Base-by-base conservation (phyloP, 2,113 vertebrate genomes). In the Dicentrarchus labrax region DNA sequence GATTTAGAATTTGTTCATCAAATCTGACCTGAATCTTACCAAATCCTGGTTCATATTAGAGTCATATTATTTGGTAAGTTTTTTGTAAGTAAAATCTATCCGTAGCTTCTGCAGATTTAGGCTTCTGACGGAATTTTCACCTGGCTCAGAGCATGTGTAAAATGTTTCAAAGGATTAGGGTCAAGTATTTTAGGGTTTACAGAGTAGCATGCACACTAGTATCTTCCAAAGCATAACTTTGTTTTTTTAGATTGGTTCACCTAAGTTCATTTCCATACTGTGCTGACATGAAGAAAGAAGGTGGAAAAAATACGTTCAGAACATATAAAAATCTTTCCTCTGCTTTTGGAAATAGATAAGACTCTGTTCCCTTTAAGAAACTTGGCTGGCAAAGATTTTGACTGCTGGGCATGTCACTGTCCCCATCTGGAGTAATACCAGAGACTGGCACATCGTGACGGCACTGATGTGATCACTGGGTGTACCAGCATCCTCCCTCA, bases 401-500 rank as follows among this genome's bases (percentile, higher is more conserved):
- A 39, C 57, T 69, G 17, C 22, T 30, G 17, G 48, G 38, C 41
- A 43, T 71, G 51, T 72, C 41, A 57, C 48, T 65, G 16, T 67
- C 54, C 53, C 24, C 61, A 66, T 86, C 53, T 68, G 24, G 38
- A 71, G n/a, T 59, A 22, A n/a, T 39, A 38, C 7, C 38, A 72
- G 41, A 70, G 43, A n/a, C 4, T 45, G 48, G 48, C 62, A 54
- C 21, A 41, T 77, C 15, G 30, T 61, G 36, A 61, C 19, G 59
- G 17, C 59, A 9, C 59, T 39, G 36, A 61, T 38, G 15, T 53
- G 22, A 76, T 80, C 21, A 79, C 53, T 53, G 24, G 13, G n/a
- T 56, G 45, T 74, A 86, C 76, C 62, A 73, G 50, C 15, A 76
- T 68, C 76, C 36, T 69, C 43, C 43, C 53, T 48, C 75, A 24